These are phyloP conservation scores for Pogonus chalceus DNA, from an alignment of 1,140 invertebrate genomes.

Conservation along the genomic window DNA sequence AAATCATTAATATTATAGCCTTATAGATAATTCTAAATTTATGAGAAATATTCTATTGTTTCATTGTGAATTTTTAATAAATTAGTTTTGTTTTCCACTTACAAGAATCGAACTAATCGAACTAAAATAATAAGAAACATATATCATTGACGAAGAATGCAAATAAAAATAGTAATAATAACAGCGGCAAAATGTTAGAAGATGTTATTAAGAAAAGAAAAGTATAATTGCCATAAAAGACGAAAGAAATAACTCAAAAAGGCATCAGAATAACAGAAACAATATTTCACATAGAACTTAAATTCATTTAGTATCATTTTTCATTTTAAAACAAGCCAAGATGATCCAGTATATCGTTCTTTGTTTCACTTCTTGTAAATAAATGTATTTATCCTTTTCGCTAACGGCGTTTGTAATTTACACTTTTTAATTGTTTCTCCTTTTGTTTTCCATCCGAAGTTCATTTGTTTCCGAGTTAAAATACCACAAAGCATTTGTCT, in stretches of 20 bases:
- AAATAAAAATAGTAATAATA: neutral
- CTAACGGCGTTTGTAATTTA: neutral
- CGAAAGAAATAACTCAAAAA: conserved; percentile 1
- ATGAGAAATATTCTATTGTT: no score
- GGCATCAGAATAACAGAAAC: neutral
- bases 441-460: neutral
- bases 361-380: neutral
- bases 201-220: conserved; percentile 1
- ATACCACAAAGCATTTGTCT: neutral
- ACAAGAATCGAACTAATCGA: no score
- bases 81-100: no score
- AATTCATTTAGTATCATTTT: conserved; percentile 1
- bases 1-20: no score
- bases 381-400: neutral
- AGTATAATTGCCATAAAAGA: neutral
- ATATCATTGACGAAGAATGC: conserved; percentile 4
- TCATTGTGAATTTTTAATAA: no score
- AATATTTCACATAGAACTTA: conserved; percentile 2
- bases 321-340: neutral
- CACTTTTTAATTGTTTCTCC: conserved; percentile 5
- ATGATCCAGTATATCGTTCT: no score
- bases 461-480: neutral
- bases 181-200: neutral
- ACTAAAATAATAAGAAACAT: no score
- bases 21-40: no score